Conservation (phyloP, 2,888 invertebrate species). For the Euclidia mi region DNA sequence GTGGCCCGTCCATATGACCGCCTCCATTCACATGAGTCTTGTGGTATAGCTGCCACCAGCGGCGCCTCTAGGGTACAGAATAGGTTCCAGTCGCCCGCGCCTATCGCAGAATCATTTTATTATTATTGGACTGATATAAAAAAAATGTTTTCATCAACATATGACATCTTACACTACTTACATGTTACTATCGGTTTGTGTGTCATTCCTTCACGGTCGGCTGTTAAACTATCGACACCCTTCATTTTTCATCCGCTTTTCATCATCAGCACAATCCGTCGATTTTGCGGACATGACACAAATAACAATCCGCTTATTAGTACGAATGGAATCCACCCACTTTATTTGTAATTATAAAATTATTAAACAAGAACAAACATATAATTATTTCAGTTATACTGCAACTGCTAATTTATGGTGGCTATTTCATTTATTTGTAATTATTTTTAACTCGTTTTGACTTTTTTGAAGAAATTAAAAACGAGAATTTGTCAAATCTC, state of each 20-base stretch:
- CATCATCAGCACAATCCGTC: conserved; percentile 79
- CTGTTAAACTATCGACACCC: conserved; percentile 87
- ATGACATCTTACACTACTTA: conserved; percentile 79
- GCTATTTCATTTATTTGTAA: conserved; percentile 43
- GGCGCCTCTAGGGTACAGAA: conserved; percentile 95
- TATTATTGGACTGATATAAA: conserved; percentile 15
- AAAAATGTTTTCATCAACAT: not conserved
- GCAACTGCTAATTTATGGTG: conserved; percentile 27
- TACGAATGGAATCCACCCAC: conserved; percentile 81
- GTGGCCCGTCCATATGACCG: conserved; percentile 96
- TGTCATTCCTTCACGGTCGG: conserved; percentile 90
- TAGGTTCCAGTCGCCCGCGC: conserved; percentile 95
- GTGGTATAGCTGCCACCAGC: conserved; percentile 94
- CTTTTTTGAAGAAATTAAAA: conserved; percentile 65
- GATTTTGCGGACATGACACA: conserved; percentile 83
- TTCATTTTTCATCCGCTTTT: conserved; percentile 87
- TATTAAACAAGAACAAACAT: conserved; percentile 37
- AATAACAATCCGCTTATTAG: conserved; percentile 70
- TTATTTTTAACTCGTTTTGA: conserved; percentile 59
- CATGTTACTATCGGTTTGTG: conserved; percentile 94
- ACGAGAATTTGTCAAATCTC: conserved; percentile 75
- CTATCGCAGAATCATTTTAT: conserved; percentile 78
- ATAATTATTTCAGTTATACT: conserved; percentile 19
- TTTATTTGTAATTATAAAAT: conserved; percentile 61
- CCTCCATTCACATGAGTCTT: conserved; percentile 97